Percentiles rank a stretch among this genome's conserved stretches.
Evolutionary conservation across 1,140 invertebrate genomes (phyloP).

Genomic region (Lucilia sericata): DNA sequence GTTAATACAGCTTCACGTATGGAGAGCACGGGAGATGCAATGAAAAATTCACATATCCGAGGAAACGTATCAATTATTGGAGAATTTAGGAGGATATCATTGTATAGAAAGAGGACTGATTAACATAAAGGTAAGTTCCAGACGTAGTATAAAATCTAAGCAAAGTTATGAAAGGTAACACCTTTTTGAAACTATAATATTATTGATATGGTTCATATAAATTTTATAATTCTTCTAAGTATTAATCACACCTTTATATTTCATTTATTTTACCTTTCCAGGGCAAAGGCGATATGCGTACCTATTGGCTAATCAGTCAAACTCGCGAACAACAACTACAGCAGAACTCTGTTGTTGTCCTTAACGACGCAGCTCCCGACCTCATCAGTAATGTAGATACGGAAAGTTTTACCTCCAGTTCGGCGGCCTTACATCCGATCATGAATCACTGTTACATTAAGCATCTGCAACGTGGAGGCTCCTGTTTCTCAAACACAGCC

Average conservation of each 20-base stretch:
- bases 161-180: not conserved
- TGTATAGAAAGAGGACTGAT: constrained; percentile 76
- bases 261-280: constrained; percentile 57
- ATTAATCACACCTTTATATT: too few species aligned
- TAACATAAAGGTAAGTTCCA: constrained; percentile 76
- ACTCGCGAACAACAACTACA: constrained; percentile 48
- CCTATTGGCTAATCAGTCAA: constrained; percentile 79
- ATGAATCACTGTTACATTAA: not conserved
- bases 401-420: constrained; percentile 25
- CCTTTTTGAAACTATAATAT: too few species aligned
- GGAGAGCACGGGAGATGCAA: constrained; percentile 86
- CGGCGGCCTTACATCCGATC: not conserved
- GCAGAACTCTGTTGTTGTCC: constrained; percentile 34
- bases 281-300: constrained; percentile 89
- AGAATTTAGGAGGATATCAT: constrained; percentile 69
- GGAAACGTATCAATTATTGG: constrained; percentile 81
- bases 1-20: constrained; percentile 91
- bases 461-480: not conserved
- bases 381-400: constrained; percentile 62
- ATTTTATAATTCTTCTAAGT: too few species aligned
- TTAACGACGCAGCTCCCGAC: constrained; percentile 55
- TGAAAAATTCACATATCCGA: constrained; percentile 96
- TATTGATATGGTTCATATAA: too few species aligned
- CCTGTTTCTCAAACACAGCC: not conserved
- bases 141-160: not conserved